Base-by-base conservation (phyloP, 1,140 invertebrate genomes). In the Pteromalus puparum region DNA sequence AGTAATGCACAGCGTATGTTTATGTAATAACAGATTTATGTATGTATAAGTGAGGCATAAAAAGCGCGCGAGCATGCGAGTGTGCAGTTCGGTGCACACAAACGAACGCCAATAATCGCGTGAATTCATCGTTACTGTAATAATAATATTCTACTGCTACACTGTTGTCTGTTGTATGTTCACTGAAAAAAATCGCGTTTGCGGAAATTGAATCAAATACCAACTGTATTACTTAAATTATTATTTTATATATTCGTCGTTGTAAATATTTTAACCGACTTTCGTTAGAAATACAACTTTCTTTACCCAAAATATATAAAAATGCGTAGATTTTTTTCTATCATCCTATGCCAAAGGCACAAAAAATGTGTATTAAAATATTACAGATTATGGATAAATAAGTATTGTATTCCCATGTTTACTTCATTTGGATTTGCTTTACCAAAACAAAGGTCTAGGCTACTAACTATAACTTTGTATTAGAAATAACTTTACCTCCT, bases 81-180 rank as follows among this genome's bases (percentile, higher is more conserved):
- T 75, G 21, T 30, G 30, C 24, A 65, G 1, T 24, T 53, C 5
- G 10, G 53, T 42, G 48, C 21, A 53, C 68, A 80, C n/a, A 68
- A 73, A 68, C 24, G 46, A 76, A 80, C 53, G 34, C 34, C 46
- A n/a, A 46, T 74, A 78, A 84, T 77, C 15, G 21, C 73, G 42
- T 87, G 87, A 89, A 90, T 89, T 90, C 89, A 90, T 90, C 88
- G 90, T 91, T 91, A 91, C 88, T 90, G 87, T 91, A 91, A 90
- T 91, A 91, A 90, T 88, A 89, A 91, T 91, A 91, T 91, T 91
- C 89, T 91, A 91, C 90, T 90, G 88, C 89, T 91, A 90, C 87
- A 91, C 89, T 90, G 90, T 91, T 91, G 89, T 91, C 90, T 90
- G 90, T 91, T 91, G 89, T 90, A 91, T 89, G 89, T 90, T 90